Base-by-base conservation (phyloP, 2,113 vertebrate genomes). In the Silurus meridionalis region DNA sequence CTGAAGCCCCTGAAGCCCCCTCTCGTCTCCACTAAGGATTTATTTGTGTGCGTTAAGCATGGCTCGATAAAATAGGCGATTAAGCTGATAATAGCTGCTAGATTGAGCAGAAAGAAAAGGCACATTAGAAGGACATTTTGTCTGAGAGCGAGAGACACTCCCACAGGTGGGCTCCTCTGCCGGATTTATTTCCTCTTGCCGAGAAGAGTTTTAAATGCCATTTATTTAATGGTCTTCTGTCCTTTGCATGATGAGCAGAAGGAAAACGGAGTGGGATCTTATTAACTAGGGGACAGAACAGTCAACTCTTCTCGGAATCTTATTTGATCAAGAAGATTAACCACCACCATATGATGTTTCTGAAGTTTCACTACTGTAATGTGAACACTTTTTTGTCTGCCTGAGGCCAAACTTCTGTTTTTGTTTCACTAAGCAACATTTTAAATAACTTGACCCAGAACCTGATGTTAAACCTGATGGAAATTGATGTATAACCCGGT, bases 11-110 rank as follows among this genome's bases (percentile, higher is more conserved):
- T 4, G n/a, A 37, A 75, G 58, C 72, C 83, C 66, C 60, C 60
- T 78, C 83, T 66, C 50, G 7, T 14, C 15, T 53, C 83, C n/a
- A 2, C 48, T 11, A 11, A 60, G 60, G 61, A 61, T 77, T 78
- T 78, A 84, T 78, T 53, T 85, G 74, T 78, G 67, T 52, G 66
- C 23, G 60, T 86, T 81, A 86, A 86, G 78, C 72, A 53, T 23
- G 64, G 55, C 85, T 86, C 64, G 72, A 72, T 81, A 71, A 72
- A 86, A 63, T n/a, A 61, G 78, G 50, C 15, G 78, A 61, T 86
- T 86, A 66, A 67, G 74, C 83, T 55, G 83, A 78, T 63, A 64
- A 77, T 58, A 67, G 84, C 77, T 81, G 85, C 52, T 86, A 50
- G 66, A 61, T 80, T 50, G 55, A 72, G 78, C 53, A 78, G 85